Percentiles rank a stretch among this genome's conserved stretches.
Conservation (phyloP, 2,113 vertebrate genomes). For the Varanus salvator region DNA sequence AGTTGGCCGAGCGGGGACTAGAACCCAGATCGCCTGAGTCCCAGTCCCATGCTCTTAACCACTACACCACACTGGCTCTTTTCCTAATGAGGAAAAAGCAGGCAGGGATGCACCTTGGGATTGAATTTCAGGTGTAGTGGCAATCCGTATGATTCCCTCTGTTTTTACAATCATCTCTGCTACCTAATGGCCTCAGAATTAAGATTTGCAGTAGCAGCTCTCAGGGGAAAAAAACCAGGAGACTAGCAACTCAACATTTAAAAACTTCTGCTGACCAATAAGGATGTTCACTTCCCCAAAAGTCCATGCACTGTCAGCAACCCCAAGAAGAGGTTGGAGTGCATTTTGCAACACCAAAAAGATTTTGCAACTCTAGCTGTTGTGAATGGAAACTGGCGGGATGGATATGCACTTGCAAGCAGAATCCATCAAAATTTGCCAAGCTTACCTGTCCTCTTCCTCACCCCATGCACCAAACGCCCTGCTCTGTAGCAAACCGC, state of each 20-base stretch:
- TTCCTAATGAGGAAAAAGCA: too few species aligned
- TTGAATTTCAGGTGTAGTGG: too few species aligned
- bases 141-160: not conserved
- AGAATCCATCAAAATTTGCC: not conserved
- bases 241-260: not conserved
- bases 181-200: not conserved
- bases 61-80: too few species aligned
- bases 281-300: rapidly evolving
- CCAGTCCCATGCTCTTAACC: too few species aligned
- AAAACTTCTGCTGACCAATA: not conserved
- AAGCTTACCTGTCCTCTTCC: not conserved
- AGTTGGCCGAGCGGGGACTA: too few species aligned
- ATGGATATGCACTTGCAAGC: rapidly evolving
- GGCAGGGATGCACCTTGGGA: too few species aligned
- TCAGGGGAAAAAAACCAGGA: not conserved
- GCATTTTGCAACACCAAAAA: not conserved
- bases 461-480: not conserved
- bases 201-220: not conserved
- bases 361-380: not conserved
- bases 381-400: not conserved
- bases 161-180: too few species aligned
- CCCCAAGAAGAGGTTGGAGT: not conserved
- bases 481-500: not conserved
- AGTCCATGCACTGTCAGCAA: not conserved
- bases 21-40: too few species aligned